Conservation (phyloP, 2,888 invertebrate species). For the Bombyx huttoni region DNA sequence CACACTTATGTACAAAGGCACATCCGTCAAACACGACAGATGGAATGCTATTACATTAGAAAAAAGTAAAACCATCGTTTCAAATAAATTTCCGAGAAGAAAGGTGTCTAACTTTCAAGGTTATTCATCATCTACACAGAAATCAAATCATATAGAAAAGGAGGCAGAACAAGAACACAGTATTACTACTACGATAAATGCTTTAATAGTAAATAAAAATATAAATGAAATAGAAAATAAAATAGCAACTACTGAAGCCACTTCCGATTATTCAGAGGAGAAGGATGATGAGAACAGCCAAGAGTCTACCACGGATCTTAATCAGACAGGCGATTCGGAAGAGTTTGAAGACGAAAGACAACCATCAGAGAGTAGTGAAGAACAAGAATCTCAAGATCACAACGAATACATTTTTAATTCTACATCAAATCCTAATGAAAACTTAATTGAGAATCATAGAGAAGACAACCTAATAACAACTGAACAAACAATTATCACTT, state of each 20-base stretch:
- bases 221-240: conserved; percentile 12
- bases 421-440: conserved; percentile 14
- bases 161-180: conserved; percentile 25
- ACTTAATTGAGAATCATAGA: conserved; percentile 23
- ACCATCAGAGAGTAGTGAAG: conserved; percentile 12
- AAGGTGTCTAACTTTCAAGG: conserved; percentile 61
- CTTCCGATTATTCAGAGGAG: conserved; percentile 20
- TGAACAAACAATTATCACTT: conserved; percentile 20
- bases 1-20: conserved; percentile 52
- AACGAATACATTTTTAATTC: conserved; percentile 39
- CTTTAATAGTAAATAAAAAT: conserved; percentile 11
- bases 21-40: conserved; percentile 60
- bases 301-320: conserved; percentile 2
- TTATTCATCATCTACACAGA: conserved; percentile 35
- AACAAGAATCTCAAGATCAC: conserved; percentile 33
- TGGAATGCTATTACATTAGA: conserved; percentile 32
- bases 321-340: conserved; percentile 6
- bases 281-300: conserved; percentile 18
- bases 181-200: conserved; percentile 17
- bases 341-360: conserved; percentile 12
- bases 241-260: conserved; percentile 15
- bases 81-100: conserved; percentile 30
- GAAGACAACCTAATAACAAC: conserved; percentile 21
- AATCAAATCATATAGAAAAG: conserved; percentile 18
- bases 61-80: conserved; percentile 20